Conservation (phyloP, 2,888 invertebrate genomes). For the Matsumyia berberina region DNA sequence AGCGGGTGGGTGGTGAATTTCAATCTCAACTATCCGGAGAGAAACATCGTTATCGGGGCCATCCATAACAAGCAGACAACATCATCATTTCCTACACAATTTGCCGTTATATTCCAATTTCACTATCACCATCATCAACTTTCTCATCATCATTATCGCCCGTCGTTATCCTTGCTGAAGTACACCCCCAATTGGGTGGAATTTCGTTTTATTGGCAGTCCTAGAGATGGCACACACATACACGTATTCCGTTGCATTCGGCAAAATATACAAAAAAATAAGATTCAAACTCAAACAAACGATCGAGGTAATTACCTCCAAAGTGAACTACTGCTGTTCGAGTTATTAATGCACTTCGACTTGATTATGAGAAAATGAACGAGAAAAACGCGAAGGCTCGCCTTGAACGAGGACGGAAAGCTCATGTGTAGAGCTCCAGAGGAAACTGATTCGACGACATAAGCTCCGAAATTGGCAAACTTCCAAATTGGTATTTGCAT, state of each 20-base stretch:
- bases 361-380: slow-evolving; percentile 57
- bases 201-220: not conserved
- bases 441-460: slow-evolving; percentile 50
- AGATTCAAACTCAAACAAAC: not conserved
- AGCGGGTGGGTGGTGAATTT: slow-evolving; percentile 9
- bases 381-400: slow-evolving; percentile 19
- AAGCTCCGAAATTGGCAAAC: slow-evolving; percentile 61
- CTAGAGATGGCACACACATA: not conserved
- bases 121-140: slow-evolving; percentile 40
- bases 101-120: slow-evolving; percentile 54
- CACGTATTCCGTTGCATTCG: slow-evolving; percentile 11
- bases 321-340: slow-evolving; percentile 32
- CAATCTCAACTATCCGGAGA: slow-evolving; percentile 15
- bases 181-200: slow-evolving; percentile 1
- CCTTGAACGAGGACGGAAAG: not conserved
- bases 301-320: slow-evolving; percentile 52
- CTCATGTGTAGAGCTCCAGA: not conserved
- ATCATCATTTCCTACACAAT: slow-evolving; percentile 47
- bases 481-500: slow-evolving; percentile 75
- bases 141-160: slow-evolving; percentile 58
- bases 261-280: slow-evolving; percentile 7
- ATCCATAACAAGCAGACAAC: slow-evolving; percentile 4
- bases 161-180: slow-evolving; percentile 33
- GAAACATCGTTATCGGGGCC: slow-evolving; percentile 10
- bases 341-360: slow-evolving; percentile 68